Evolutionary conservation across 2,113 vertebrate genomes (phyloP).

Genomic region (Elachura formosa): DNA sequence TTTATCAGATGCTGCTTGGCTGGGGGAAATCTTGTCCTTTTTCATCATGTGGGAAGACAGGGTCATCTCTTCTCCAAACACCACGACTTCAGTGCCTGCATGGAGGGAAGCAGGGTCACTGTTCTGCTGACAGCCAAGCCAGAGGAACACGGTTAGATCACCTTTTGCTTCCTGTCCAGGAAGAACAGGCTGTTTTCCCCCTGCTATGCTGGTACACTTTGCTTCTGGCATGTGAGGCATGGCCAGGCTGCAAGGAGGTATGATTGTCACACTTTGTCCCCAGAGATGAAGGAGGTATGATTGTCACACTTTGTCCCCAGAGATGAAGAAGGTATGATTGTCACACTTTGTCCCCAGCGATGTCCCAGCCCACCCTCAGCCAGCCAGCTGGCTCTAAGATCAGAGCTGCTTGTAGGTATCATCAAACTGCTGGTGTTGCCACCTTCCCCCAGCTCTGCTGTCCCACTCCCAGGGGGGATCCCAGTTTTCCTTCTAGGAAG

Average conservation of each 20-base stretch:
- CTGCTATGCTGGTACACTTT: neutral
- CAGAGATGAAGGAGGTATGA: no score
- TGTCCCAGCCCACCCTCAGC: neutral
- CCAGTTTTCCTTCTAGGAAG: neutral
- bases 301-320: no score
- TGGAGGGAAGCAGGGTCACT: neutral
- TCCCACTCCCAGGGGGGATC: neutral
- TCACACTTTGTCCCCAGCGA: fast-evolving
- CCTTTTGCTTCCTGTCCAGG: neutral
- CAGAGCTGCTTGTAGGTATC: neutral
- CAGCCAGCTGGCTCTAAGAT: neutral
- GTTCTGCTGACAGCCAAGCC: neutral
- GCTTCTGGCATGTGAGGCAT: neutral
- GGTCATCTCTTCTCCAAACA: neutral
- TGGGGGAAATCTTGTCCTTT: neutral
- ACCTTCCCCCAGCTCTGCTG: neutral
- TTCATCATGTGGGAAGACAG: neutral
- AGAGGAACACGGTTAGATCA: neutral
- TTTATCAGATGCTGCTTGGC: neutral
- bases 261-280: neutral
- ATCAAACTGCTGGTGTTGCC: neutral
- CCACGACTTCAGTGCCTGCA: fast-evolving
- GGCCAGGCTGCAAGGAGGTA: neutral
- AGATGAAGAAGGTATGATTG: no score
- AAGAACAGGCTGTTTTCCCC: neutral